phyloP scores from a whole-genome alignment of 2,113 vertebrate genomes.

The Entosphenus tridentatus region DNA sequence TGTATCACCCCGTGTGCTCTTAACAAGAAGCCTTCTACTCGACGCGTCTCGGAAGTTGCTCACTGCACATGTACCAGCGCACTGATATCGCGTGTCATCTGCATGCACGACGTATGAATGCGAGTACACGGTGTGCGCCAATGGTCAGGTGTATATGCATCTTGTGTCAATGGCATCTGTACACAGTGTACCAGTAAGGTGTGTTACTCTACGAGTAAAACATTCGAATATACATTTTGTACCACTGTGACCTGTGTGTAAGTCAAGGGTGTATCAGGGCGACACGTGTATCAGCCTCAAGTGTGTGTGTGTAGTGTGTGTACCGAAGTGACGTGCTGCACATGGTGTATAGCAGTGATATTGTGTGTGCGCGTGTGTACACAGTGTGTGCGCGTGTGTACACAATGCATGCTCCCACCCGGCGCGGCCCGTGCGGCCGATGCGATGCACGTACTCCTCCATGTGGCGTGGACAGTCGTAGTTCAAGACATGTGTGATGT shows the following conservation, averaged over 20 bases:
- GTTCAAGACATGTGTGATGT: conserved; percentile 77
- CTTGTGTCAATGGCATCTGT: too few species aligned
- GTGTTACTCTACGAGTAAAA: neutral
- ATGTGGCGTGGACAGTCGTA: conserved; percentile 84
- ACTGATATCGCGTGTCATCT: too few species aligned
- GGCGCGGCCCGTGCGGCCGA: conserved; percentile 76
- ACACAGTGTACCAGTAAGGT: too few species aligned
- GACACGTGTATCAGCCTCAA: neutral
- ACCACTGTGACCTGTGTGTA: neutral
- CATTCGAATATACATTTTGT: neutral
- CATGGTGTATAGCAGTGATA: neutral
- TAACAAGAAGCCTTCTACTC: too few species aligned
- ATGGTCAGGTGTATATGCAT: too few species aligned
- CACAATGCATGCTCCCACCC: conserved; percentile 25
- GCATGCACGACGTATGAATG: too few species aligned
- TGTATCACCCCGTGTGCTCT: too few species aligned
- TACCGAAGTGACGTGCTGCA: rapidly evolving
- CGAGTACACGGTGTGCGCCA: too few species aligned
- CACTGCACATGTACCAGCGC: too few species aligned
- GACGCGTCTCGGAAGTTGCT: too few species aligned
- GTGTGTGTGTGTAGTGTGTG: neutral
- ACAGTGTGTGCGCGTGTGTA: conserved; percentile 9
- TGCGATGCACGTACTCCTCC: conserved; percentile 79
- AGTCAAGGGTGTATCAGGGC: neutral
- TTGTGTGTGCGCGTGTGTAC: conserved; percentile 9